These are phyloP conservation scores for Norana najaformis DNA, from an alignment of 2,888 invertebrate species.

Conservation along the genomic window DNA sequence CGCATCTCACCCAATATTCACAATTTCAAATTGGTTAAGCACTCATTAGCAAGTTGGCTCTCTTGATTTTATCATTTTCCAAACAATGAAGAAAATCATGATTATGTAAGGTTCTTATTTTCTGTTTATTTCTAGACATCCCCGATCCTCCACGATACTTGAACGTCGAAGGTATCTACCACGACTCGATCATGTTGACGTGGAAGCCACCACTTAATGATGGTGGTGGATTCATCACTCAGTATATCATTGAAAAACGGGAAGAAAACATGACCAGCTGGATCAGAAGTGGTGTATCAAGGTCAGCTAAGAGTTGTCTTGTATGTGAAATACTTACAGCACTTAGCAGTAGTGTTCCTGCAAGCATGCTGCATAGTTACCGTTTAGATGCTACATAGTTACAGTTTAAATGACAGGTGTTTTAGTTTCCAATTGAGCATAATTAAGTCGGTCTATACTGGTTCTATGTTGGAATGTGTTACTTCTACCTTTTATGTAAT, in stretches of 20 bases:
- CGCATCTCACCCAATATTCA: no score
- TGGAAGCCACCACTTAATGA: constrained; percentile 97
- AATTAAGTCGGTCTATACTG: not conserved
- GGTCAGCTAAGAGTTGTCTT: constrained; percentile 62
- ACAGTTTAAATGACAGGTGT: not conserved
- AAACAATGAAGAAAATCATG: not conserved
- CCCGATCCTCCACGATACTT: constrained; percentile 96
- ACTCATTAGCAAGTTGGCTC: not conserved
- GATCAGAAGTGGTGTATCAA: constrained; percentile 91
- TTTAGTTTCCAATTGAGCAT: not conserved
- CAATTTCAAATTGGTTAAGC: no score
- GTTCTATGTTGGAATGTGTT: not conserved
- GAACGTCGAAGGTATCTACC: constrained; percentile 80
- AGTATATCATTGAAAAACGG: constrained; percentile 88
- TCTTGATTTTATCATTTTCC: not conserved
- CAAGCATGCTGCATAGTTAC: not conserved
- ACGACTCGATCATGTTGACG: constrained; percentile 86
- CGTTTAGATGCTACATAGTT: no score
- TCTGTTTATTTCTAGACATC: constrained; percentile 71
- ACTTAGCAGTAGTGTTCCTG: not conserved
- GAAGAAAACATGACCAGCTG: constrained; percentile 94
- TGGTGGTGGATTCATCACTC: constrained; percentile 94
- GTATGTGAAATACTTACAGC: not conserved
- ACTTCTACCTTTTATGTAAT: not conserved
- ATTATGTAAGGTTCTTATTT: not conserved